Evolutionary conservation across 2,797 vertebrate species (phyloP).

Genomic region (Alcedo atthis): DNA sequence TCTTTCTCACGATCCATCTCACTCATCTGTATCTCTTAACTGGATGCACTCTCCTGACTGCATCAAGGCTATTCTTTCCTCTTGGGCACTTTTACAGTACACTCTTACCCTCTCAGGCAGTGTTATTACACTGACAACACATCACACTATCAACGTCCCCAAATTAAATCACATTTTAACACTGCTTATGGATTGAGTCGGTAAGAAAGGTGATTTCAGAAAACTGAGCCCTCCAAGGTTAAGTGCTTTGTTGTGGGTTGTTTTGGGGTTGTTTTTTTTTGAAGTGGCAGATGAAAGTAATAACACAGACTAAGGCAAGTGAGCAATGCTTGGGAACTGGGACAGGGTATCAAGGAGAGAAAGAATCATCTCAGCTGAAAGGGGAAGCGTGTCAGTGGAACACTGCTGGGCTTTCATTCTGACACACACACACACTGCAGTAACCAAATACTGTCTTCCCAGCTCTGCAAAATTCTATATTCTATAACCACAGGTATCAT

Average conservation of each 20-base stretch:
- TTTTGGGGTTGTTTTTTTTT: background rate
- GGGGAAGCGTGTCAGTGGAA: background rate
- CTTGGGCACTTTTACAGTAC: background rate
- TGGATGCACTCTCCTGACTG: background rate
- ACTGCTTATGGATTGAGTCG: background rate
- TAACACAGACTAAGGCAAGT: background rate
- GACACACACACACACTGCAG: background rate
- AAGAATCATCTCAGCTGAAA: background rate
- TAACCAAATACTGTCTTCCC: background rate
- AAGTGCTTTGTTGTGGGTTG: background rate
- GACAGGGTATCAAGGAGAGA: background rate
- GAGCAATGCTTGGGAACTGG: background rate
- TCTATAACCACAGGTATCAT: background rate
- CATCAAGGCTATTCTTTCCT: background rate
- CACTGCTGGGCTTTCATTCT: background rate
- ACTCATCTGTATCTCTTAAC: background rate
- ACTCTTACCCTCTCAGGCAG: background rate
- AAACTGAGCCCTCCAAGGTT: background rate
- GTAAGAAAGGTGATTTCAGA: background rate
- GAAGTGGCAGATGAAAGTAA: background rate
- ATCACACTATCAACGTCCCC: background rate
- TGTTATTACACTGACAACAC: background rate
- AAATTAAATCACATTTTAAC: background rate
- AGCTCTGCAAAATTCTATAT: conserved; percentile 30
- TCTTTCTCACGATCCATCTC: background rate